Base-by-base conservation (phyloP, 64 coral and sea anemone genomes). In the Exaiptasia diaphana region DNA sequence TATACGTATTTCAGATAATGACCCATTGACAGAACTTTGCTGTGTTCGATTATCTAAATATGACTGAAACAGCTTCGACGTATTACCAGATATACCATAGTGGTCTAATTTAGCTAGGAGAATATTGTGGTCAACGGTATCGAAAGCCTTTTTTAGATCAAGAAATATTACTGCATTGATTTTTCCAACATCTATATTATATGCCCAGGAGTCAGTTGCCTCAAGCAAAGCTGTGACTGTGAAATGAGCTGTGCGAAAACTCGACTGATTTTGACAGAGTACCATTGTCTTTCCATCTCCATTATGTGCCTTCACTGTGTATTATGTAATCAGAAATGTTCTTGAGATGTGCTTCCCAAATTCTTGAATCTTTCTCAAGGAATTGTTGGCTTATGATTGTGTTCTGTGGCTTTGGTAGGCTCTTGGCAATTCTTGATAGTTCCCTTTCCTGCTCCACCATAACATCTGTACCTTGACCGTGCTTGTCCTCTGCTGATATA, bases 61-160 rank as follows among this genome's bases (percentile, higher is more conserved):
- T 17, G 41, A 81, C 40, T 81, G 57, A 81, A 65, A 81, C 57
- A n/a, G n/a, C n/a, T n/a, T n/a, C n/a, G n/a, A n/a, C n/a, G n/a
- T n/a, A n/a, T n/a, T n/a, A n/a, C n/a, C n/a, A n/a, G n/a, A n/a
- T 34, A 83, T 21, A 23, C 63, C 65, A 38, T 52, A 71, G 17
- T 32, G 54, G 69, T 31, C 27, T 34, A 46, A 37, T 22, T 75
- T 75, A 17, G 1, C 20, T 26, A 75, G 13, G 8, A 75, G 71
- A 50, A 75, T 75, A 3, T 39, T 18, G 20, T 72, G 68, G 41
- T 72, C 27, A 5, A 43, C 28, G 3, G 68, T 72, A 41, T 72
- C 68, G 28, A 72, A 72, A 20, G 68, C 68, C 15, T 71, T 71
- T n/a, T 38, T 44, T 23, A 71, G 33, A 74, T 74, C 71, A 46